Evolutionary conservation across 2,888 invertebrate species (phyloP).

Genomic region (Oscheius sp.): DNA sequence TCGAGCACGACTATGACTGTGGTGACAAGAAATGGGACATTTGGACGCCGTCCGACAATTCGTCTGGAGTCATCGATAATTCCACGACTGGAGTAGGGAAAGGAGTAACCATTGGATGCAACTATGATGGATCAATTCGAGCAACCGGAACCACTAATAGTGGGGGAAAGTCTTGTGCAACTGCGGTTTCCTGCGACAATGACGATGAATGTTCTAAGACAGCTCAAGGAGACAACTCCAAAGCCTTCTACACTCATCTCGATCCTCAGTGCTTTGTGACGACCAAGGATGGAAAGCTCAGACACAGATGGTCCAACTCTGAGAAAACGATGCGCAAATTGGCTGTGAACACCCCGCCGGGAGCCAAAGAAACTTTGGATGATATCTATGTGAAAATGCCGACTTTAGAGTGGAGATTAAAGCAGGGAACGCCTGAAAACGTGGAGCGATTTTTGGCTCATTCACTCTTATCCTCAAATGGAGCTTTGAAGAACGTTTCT

Average conservation of each 20-base stretch:
- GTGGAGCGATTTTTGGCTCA: neutral
- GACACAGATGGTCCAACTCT: neutral
- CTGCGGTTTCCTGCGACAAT: neutral
- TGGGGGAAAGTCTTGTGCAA: neutral
- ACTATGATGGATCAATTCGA: neutral
- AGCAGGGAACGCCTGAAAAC: neutral
- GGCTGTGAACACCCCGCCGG: neutral
- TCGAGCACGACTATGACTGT: neutral
- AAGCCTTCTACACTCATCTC: neutral
- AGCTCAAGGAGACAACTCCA: neutral
- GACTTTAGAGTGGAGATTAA: neutral
- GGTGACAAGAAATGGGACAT: neutral
- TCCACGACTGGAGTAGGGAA: neutral
- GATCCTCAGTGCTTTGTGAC: neutral
- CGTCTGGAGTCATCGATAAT: too few relatives aligned
- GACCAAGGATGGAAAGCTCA: neutral
- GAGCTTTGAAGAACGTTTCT: neutral
- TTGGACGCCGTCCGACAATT: too few relatives aligned
- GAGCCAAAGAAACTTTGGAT: neutral
- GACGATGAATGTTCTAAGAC: neutral
- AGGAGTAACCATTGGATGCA: neutral
- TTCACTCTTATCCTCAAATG: neutral
- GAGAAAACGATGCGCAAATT: neutral
- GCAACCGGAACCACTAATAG: neutral
- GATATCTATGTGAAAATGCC: neutral